phyloP scores from a whole-genome alignment of 2,888 invertebrate genomes.

The Erebia aethiops region DNA sequence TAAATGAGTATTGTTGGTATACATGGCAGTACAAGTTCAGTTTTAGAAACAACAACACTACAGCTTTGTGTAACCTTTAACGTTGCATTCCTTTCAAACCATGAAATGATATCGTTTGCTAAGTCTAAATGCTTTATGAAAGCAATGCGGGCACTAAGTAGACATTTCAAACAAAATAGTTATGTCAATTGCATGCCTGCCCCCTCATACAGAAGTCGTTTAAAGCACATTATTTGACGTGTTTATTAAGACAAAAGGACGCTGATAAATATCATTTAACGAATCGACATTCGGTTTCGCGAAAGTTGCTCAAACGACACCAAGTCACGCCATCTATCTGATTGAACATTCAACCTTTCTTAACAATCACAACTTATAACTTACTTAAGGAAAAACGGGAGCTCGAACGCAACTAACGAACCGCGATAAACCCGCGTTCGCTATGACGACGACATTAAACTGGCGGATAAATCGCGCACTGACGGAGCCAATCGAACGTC shows the following conservation, averaged over 20 bases:
- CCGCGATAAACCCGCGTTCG: conserved; percentile 67
- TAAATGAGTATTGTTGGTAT: neutral
- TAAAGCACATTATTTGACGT: conserved; percentile 68
- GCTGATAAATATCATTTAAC: conserved; percentile 80
- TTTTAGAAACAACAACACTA: neutral
- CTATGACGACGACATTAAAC: conserved; percentile 75
- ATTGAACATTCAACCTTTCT: conserved; percentile 72
- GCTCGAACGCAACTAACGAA: conserved; percentile 77
- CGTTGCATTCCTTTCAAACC: conserved; percentile 25
- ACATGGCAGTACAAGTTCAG: neutral
- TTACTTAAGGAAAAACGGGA: conserved; percentile 79
- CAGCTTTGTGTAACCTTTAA: conserved; percentile 15
- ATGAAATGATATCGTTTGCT: conserved; percentile 27
- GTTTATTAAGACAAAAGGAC: conserved; percentile 80
- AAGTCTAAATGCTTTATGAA: conserved; percentile 33
- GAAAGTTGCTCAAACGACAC: conserved; percentile 74
- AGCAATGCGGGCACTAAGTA: conserved; percentile 67
- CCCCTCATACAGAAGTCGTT: conserved; percentile 58
- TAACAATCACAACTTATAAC: conserved; percentile 78
- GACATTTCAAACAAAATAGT: conserved; percentile 51
- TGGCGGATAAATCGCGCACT: conserved; percentile 69
- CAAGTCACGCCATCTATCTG: conserved; percentile 82
- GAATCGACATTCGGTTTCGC: conserved; percentile 77
- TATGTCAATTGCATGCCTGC: conserved; percentile 62
- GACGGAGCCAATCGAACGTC: conserved; percentile 74